A percentile compares a stretch with the other conserved stretches of the same genome.
phyloP scores from a whole-genome alignment of 2,888 invertebrate genomes.

The Syritta pipiens region DNA sequence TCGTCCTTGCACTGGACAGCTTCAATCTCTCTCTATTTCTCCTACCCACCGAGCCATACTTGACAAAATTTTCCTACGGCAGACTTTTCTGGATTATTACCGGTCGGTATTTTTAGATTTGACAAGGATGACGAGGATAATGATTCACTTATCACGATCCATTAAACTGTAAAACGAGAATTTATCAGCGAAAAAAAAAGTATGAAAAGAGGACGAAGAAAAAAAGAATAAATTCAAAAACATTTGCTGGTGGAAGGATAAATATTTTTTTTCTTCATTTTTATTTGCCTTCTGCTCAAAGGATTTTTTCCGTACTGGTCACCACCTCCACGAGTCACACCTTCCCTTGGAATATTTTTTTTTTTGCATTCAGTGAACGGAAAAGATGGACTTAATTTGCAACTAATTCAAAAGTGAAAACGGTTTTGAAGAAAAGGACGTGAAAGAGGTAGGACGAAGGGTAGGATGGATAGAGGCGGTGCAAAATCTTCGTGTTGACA shows the following conservation, averaged over 20 bases:
- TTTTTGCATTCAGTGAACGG: slow-evolving; percentile 17
- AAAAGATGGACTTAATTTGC: slow-evolving; percentile 58
- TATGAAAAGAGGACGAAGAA: neutral
- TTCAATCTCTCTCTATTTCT: neutral
- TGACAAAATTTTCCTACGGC: neutral
- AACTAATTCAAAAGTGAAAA: slow-evolving; percentile 45
- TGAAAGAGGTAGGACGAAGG: neutral
- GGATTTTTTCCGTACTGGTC: no score
- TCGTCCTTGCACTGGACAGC: neutral
- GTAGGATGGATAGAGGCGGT: neutral
- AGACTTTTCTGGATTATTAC: slow-evolving; percentile 21
- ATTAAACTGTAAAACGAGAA: slow-evolving; percentile 60
- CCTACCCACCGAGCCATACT: no score
- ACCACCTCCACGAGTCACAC: no score
- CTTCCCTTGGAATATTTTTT: no score
- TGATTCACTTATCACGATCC: slow-evolving; percentile 61
- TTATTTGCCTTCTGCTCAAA: no score
- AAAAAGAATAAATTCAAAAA: slow-evolving; percentile 4
- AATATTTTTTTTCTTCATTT: neutral
- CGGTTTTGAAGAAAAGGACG: no score
- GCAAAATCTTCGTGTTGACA: neutral
- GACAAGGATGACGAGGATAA: slow-evolving; percentile 49
- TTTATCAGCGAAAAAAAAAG: slow-evolving; percentile 25
- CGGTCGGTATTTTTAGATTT: slow-evolving; percentile 25
- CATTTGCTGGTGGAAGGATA: slow-evolving; percentile 9